A percentile compares a stretch with the other conserved stretches of the same genome.
These are phyloP conservation scores for Condylura cristata DNA, from an alignment of 2,113 vertebrate genomes.

Conservation along the genomic window DNA sequence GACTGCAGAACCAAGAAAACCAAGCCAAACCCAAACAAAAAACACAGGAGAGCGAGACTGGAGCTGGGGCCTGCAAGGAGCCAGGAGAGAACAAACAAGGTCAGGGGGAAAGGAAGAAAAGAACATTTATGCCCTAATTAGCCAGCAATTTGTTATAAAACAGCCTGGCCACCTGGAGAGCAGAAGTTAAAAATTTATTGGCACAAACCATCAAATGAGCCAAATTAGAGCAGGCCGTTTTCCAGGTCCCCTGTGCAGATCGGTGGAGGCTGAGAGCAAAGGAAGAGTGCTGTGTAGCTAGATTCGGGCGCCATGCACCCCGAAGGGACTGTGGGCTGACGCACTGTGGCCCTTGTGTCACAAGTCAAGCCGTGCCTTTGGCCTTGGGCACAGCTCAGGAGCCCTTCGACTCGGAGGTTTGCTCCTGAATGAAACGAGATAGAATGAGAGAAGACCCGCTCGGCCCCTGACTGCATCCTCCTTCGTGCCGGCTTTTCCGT, in stretches of 20 bases:
- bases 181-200: slow-evolving; percentile 59
- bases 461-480: background rate
- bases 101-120: slow-evolving; percentile 30
- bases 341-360: background rate
- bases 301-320: too few species aligned
- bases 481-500: background rate
- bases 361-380: background rate
- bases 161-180: slow-evolving; percentile 65
- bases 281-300: background rate
- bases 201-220: slow-evolving; percentile 30
- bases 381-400: background rate
- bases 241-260: background rate
- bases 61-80: background rate
- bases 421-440: background rate
- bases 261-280: background rate
- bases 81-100: background rate
- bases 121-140: slow-evolving; percentile 61
- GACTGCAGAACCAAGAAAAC: background rate
- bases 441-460: background rate
- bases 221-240: slow-evolving; percentile 51
- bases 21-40: too few species aligned
- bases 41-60: background rate
- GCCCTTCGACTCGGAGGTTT: background rate
- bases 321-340: too few species aligned
- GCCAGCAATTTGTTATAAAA: slow-evolving; percentile 60